These are phyloP conservation scores for Pogonognathellus flavescens DNA, from an alignment of 1,140 invertebrate species.

Conservation along the genomic window DNA sequence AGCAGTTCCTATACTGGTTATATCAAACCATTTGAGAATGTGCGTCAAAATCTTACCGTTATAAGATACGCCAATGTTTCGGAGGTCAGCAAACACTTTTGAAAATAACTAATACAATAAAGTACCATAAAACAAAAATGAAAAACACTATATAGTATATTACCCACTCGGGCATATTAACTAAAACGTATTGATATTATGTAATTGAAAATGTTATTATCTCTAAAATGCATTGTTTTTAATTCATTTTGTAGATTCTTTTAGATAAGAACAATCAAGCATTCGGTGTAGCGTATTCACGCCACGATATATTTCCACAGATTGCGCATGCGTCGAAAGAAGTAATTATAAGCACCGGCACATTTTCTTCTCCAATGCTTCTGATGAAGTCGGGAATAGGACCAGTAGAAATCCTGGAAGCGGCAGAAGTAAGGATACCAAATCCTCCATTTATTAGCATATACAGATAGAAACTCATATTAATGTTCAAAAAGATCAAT, in stretches of 20 bases:
- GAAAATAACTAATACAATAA: not conserved
- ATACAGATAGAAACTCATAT: too few species aligned
- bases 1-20: not conserved
- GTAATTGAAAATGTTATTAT: too few species aligned
- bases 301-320: too few species aligned
- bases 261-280: constrained; percentile 23
- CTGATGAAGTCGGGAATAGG: too few species aligned
- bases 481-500: too few species aligned
- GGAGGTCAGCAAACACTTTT: not conserved
- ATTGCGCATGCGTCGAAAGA: too few species aligned
- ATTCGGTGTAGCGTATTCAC: constrained; percentile 27
- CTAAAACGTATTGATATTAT: too few species aligned
- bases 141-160: not conserved
- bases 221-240: not conserved
- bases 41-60: not conserved
- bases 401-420: not conserved
- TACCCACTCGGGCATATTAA: not conserved
- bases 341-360: too few species aligned
- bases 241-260: not conserved
- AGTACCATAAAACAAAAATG: too few species aligned
- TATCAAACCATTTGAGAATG: not conserved
- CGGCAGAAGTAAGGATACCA: constrained; percentile 3
- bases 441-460: too few species aligned
- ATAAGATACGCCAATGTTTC: constrained; percentile 37
- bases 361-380: constrained; percentile 15